Percentiles rank a stretch among this genome's conserved stretches.
Evolutionary conservation across 2,113 vertebrate species (phyloP).

Genomic region (Hirundichthys speculiger): DNA sequence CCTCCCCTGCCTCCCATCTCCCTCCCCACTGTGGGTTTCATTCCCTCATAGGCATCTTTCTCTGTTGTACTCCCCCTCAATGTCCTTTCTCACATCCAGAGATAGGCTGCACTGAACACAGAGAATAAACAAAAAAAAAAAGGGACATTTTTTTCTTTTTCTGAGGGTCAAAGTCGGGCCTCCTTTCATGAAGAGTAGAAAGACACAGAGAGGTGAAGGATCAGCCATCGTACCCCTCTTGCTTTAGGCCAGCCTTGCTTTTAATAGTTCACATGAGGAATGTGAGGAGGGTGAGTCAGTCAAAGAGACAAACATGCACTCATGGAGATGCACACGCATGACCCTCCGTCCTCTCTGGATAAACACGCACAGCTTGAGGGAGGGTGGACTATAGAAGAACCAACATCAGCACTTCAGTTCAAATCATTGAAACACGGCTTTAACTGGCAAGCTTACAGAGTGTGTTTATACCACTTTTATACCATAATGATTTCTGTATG

Average conservation of each 20-base stretch:
- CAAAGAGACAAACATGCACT: slow-evolving; percentile 49
- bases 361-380: slow-evolving; percentile 43
- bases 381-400: slow-evolving; percentile 51
- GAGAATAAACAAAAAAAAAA: slow-evolving; percentile 13
- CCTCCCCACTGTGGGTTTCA: slow-evolving; percentile 36
- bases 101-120: slow-evolving; percentile 19
- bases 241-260: slow-evolving; percentile 62
- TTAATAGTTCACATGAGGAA: slow-evolving; percentile 67
- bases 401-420: slow-evolving; percentile 40
- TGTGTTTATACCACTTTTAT: not conserved
- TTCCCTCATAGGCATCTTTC: slow-evolving; percentile 55
- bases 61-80: slow-evolving; percentile 34
- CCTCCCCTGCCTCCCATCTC: slow-evolving; percentile 47
- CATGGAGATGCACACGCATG: slow-evolving; percentile 30
- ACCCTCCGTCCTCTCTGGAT: slow-evolving; percentile 43
- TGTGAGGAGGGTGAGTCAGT: slow-evolving; percentile 68
- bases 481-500: not conserved
- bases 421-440: slow-evolving; percentile 15
- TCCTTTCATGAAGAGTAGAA: slow-evolving; percentile 13
- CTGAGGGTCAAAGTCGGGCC: slow-evolving; percentile 18
- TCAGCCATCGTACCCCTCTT: slow-evolving; percentile 61
- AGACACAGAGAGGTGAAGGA: slow-evolving; percentile 64
- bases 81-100: slow-evolving; percentile 28
- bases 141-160: not conserved
- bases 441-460: not conserved